Percentiles rank a stretch among this genome's conserved stretches.
phyloP scores from a whole-genome alignment of 2,888 invertebrate species.

The Pedicia rivosa region DNA sequence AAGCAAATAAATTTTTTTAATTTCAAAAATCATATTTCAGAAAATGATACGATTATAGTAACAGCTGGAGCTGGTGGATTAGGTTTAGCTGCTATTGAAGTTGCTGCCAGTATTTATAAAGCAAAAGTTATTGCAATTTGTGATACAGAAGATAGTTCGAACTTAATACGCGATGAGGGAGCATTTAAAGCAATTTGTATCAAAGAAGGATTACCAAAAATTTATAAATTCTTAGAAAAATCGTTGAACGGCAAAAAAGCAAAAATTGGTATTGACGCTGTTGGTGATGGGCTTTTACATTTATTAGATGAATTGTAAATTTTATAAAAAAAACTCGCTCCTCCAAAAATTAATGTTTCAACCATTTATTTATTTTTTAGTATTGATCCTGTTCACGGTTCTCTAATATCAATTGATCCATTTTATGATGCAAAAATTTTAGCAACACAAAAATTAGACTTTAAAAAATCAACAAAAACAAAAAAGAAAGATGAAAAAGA shows the following conservation, averaged over 20 bases:
- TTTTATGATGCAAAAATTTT: conserved; percentile 4
- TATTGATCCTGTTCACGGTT: conserved; percentile 3
- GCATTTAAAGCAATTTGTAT: conserved; percentile 39
- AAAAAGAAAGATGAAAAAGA: conserved; percentile 13
- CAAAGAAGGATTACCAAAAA: conserved; percentile 37
- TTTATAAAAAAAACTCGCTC: background rate
- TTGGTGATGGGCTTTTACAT: conserved; percentile 42
- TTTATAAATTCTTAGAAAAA: conserved; percentile 36
- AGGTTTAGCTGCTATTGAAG: conserved; percentile 48
- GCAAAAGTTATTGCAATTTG: conserved; percentile 55
- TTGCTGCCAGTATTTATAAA: conserved; percentile 48
- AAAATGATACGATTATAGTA: conserved; percentile 42
- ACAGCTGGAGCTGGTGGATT: conserved; percentile 47
- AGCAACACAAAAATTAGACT: conserved; percentile 28
- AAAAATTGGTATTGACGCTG: conserved; percentile 45
- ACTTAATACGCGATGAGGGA: conserved; percentile 40
- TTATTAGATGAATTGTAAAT: conserved; percentile 39
- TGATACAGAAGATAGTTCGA: conserved; percentile 41
- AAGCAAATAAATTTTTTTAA: no score
- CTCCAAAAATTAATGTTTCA: background rate
- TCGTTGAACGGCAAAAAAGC: conserved; percentile 42
- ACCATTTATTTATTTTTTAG: background rate
- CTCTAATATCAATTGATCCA: conserved; percentile 5
- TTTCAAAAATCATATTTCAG: conserved; percentile 12
- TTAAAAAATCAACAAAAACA: conserved; percentile 23